These are phyloP conservation scores for Trichogramma pretiosum DNA, from an alignment of 1,140 invertebrate genomes.

Conservation along the genomic window DNA sequence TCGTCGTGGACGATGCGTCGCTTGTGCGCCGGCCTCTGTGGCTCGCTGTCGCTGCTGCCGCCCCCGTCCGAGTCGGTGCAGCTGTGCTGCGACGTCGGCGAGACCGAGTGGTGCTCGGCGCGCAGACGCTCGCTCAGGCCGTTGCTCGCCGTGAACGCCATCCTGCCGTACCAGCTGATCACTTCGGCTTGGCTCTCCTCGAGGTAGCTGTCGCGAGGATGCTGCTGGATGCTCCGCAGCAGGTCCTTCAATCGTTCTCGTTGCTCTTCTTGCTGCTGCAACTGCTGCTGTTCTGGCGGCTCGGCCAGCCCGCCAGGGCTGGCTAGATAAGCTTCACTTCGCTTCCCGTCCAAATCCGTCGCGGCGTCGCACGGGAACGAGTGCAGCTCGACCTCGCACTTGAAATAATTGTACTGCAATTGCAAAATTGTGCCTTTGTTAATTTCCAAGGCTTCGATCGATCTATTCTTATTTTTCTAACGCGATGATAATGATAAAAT, in stretches of 20 bases:
- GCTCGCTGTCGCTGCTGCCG: constrained; percentile 44
- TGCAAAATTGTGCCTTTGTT: no score
- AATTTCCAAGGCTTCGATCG: no score
- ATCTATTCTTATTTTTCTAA: no score
- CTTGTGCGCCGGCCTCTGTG: constrained; percentile 30
- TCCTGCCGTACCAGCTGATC: constrained; percentile 67
- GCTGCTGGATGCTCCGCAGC: constrained; percentile 62
- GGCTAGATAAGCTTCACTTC: neutral
- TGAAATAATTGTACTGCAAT: constrained; percentile 2
- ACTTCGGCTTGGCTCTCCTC: constrained; percentile 70
- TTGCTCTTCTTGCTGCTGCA: constrained; percentile 23
- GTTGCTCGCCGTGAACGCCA: constrained; percentile 80
- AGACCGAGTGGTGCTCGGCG: constrained; percentile 48
- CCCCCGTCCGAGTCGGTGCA: constrained; percentile 35
- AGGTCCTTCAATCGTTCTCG: constrained; percentile 37
- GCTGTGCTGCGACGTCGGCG: constrained; percentile 18
- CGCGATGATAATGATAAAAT: no score
- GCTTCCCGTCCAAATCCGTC: neutral
- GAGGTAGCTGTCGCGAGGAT: constrained; percentile 64
- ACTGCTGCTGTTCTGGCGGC: constrained; percentile 44
- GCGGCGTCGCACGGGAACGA: no score
- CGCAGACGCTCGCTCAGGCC: constrained; percentile 81
- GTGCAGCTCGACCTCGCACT: constrained; percentile 10
- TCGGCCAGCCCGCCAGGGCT: constrained; percentile 48
- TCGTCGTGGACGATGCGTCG: constrained; percentile 38